Evolutionary conservation across 1,140 invertebrate species (phyloP).

Genomic region (Rhynchophorus ferrugineus): DNA sequence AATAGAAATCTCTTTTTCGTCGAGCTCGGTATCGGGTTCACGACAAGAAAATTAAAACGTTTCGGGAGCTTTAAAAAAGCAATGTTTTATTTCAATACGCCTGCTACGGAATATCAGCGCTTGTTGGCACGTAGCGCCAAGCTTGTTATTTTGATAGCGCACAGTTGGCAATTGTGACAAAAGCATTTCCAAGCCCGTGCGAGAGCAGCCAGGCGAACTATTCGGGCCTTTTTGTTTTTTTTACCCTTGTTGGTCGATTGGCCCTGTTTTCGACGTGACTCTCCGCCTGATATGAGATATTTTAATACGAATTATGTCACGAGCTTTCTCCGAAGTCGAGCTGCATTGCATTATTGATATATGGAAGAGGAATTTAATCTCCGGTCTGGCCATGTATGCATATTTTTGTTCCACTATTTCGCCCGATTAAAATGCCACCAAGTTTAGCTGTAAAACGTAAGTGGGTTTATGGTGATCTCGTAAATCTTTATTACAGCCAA

Average conservation of each 20-base stretch:
- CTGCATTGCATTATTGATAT: too few species aligned
- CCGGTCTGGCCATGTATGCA: too few species aligned
- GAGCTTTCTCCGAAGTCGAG: too few species aligned
- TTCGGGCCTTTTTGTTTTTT: constrained; percentile 1
- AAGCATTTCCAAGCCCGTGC: neutral
- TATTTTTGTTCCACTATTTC: too few species aligned
- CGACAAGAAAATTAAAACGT: neutral
- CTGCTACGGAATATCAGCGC: neutral
- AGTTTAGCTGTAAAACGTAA: too few species aligned
- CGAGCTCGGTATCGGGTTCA: too few species aligned
- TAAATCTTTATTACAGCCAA: too few species aligned
- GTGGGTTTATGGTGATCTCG: too few species aligned
- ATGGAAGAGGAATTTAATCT: too few species aligned
- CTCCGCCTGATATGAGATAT: neutral
- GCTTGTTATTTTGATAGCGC: constrained; percentile 6
- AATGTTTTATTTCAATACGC: constrained; percentile 2
- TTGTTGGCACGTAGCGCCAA: neutral
- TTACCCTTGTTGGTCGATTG: neutral
- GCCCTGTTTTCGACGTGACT: neutral
- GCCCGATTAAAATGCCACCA: too few species aligned
- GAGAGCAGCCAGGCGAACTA: neutral
- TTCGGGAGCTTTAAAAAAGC: neutral
- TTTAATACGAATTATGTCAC: constrained; percentile 4
- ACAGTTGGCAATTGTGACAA: constrained; percentile 7
- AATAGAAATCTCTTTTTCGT: too few species aligned